Percentiles rank a stretch among this genome's conserved stretches.
Conservation (phyloP, 1,140 invertebrate genomes). For the Danaus plexippus region DNA sequence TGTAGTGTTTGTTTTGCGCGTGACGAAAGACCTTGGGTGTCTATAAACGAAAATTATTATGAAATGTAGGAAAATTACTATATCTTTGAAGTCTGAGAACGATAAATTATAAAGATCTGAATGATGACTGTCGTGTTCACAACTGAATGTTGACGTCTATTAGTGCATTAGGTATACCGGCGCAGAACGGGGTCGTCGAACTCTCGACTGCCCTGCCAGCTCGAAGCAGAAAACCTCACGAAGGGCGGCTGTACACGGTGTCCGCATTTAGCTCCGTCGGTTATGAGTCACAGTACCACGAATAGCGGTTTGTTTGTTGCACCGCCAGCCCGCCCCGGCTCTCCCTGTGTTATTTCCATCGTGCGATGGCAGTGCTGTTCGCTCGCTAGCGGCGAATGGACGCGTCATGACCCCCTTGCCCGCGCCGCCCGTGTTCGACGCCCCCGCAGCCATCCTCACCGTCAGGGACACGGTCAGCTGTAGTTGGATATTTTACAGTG, state of each 20-base stretch:
- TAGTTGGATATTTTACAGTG: slow-evolving; percentile 77
- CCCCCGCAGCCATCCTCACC: slow-evolving; percentile 69
- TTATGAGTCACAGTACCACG: slow-evolving; percentile 64
- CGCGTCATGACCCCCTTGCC: slow-evolving; percentile 55
- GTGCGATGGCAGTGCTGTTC: slow-evolving; percentile 45
- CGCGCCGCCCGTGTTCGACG: slow-evolving; percentile 71
- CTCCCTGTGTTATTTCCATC: slow-evolving; percentile 66
- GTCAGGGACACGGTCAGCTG: slow-evolving; percentile 74
- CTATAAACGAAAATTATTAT: neutral
- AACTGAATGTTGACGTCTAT: slow-evolving; percentile 11
- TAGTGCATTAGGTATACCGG: slow-evolving; percentile 42
- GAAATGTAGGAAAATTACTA: no score
- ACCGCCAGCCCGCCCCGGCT: slow-evolving; percentile 62
- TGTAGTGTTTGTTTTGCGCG: neutral
- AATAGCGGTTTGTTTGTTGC: slow-evolving; percentile 70
- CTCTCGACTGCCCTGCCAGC: slow-evolving; percentile 56
- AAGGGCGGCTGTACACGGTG: slow-evolving; percentile 67
- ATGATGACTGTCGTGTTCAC: neutral
- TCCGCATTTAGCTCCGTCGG: slow-evolving; percentile 67
- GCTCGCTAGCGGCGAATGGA: slow-evolving; percentile 45
- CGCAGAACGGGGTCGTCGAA: slow-evolving; percentile 64
- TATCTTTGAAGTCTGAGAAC: no score
- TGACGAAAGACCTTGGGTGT: slow-evolving; percentile 3
- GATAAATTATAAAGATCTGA: no score
- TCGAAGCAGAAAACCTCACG: slow-evolving; percentile 65